Base-by-base conservation (phyloP, 2,113 vertebrate genomes). In the Phoenicopterus ruber region DNA sequence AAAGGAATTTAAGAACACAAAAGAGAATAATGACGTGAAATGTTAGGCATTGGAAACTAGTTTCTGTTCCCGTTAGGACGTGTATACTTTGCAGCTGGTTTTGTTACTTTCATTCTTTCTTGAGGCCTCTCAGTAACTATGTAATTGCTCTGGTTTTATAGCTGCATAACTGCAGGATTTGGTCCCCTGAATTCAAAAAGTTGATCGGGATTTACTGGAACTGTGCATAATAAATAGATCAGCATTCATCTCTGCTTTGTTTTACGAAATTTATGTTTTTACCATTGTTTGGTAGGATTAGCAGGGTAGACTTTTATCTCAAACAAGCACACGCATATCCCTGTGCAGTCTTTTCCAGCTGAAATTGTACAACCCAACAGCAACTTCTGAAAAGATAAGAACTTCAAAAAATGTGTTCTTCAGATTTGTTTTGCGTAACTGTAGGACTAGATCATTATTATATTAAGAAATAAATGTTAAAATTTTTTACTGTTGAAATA, bases 281-380 rank as follows among this genome's bases (percentile, higher is more conserved):
- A 1, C 13, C 42, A 10, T 58, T 31, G 20, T 73, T 78, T 38
- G 28, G 14, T 65, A 63, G 71, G 24, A 6, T 80, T 86, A 67
- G 11, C 28, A 49, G 25, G 31, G 44, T 13, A 55, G n/a, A 18
- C 19, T 55, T 90, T 49, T 40, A 10, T 52, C 42, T 66, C 63
- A 34, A 34, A 7, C 6, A n/a, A 46, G 24, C 24, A 38, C 13
- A 25, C 5, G 2, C 4, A 1, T 13, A 16, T n/a, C 19, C 17
- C 20, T 42, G 12, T 54, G 25, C 58, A 54, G 36, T 25, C 42
- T 78, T 81, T 83, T n/a, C 42, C 31, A 79, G 46, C 34, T 91
- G 79, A 55, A 62, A 63, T 1, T 42, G 7, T 57, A 8, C 42
- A 82, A 65, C n/a, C 20, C n/a, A 81, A 40, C 9, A 89, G 28